Evolutionary conservation across 2,888 invertebrate genomes (phyloP).

Genomic region (Sarcophaga subvicina): DNA sequence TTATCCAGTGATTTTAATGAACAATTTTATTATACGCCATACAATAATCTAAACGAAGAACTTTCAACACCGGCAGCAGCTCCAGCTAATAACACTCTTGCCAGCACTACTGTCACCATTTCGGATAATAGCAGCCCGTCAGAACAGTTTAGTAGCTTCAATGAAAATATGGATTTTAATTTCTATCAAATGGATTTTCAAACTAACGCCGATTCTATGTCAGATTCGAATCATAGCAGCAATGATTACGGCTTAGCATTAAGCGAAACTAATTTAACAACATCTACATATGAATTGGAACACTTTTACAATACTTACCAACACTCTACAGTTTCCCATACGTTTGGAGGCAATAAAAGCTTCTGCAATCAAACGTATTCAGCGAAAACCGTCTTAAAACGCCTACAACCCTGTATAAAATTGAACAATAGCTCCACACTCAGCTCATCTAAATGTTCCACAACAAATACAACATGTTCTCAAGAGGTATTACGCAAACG

Average conservation of each 20-base stretch:
- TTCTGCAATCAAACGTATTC: conserved; percentile 64
- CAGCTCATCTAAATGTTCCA: conserved; percentile 2
- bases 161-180: conserved; percentile 48
- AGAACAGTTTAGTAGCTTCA: conserved; percentile 3
- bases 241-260: conserved; percentile 57
- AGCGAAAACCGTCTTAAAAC: conserved; percentile 71
- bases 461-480: conserved; percentile 30
- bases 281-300: conserved; percentile 62
- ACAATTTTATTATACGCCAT: conserved; percentile 51
- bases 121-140: conserved; percentile 36
- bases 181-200: conserved; percentile 56
- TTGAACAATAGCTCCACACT: conserved; percentile 68
- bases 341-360: not conserved
- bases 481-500: conserved; percentile 82
- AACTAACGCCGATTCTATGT: conserved; percentile 55
- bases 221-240: conserved; percentile 62
- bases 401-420: conserved; percentile 37
- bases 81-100: conserved; percentile 8
- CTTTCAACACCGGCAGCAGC: not conserved
- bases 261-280: conserved; percentile 5
- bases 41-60: conserved; percentile 14
- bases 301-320: conserved; percentile 64
- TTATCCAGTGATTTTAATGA: conserved; percentile 69
- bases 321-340: conserved; percentile 13
- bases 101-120: not conserved